A percentile compares a stretch with the other conserved stretches of the same genome.
Evolutionary conservation across 2,888 invertebrate species (phyloP).

Genomic region (Apamea epomidion): DNA sequence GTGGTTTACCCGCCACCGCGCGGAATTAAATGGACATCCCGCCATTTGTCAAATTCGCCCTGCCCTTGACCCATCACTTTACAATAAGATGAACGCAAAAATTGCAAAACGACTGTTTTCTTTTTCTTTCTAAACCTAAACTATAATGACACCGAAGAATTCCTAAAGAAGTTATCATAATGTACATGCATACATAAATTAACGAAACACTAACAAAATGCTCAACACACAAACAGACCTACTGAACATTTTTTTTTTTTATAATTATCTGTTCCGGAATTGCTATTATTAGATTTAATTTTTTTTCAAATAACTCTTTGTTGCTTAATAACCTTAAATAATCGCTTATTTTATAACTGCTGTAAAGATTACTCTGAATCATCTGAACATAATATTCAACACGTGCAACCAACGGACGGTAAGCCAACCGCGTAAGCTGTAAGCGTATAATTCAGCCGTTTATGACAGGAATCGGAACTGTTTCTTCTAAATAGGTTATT

Average conservation of each 20-base stretch:
- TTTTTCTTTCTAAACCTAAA: background rate
- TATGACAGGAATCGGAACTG: background rate
- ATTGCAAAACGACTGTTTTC: background rate
- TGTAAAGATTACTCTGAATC: background rate
- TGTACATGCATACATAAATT: background rate
- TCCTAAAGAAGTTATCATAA: background rate
- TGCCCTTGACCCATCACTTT: background rate
- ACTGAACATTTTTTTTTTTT: background rate
- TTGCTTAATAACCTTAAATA: background rate
- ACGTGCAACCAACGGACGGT: background rate
- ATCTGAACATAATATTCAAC: background rate
- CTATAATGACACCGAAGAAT: background rate
- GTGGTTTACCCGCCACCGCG: no score
- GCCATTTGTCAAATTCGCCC: background rate
- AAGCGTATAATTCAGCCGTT: background rate
- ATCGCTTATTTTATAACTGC: background rate
- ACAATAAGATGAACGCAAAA: background rate
- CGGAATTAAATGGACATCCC: no score
- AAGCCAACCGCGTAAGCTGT: background rate
- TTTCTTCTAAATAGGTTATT: background rate
- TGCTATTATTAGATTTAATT: no score
- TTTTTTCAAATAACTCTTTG: no score
- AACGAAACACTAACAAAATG: background rate
- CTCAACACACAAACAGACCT: background rate
- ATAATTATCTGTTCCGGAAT: no score